Evolutionary conservation across 35 echinoderm and acorn worm genomes (phyloP).

Genomic region (Holothuria glaberrima): DNA sequence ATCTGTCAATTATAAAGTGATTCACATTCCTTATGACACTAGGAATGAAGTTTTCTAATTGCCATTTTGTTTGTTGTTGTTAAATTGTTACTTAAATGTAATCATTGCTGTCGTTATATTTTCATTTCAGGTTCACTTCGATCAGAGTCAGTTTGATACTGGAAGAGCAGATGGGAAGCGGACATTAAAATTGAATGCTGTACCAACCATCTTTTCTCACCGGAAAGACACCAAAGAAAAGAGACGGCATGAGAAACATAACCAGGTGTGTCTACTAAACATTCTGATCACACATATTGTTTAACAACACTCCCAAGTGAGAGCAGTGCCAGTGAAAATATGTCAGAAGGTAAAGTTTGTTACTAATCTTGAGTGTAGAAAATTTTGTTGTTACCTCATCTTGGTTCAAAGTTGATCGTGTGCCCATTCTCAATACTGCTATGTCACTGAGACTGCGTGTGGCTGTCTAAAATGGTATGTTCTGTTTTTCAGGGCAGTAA

Average conservation of each 20-base stretch:
- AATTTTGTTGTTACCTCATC: not conserved
- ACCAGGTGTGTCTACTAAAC: not conserved
- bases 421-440: not conserved
- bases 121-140: slow-evolving; percentile 41
- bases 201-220: slow-evolving; percentile 43
- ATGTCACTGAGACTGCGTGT: not conserved
- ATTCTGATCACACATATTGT: slow-evolving; percentile 4
- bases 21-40: not conserved
- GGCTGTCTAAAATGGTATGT: not conserved
- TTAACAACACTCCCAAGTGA: not conserved
- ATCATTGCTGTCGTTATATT: not conserved
- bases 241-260: not conserved
- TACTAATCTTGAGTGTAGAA: not conserved
- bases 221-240: slow-evolving; percentile 17
- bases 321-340: not conserved
- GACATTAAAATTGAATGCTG: slow-evolving; percentile 30
- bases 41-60: not conserved
- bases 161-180: slow-evolving; percentile 46
- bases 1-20: no score
- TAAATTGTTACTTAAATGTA: not conserved
- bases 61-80: not conserved
- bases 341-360: slow-evolving; percentile 5
- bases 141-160: slow-evolving; percentile 26
- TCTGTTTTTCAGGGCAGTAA: not conserved
- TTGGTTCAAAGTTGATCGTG: not conserved